Evolutionary conservation across 2,797 vertebrate species (phyloP).

Genomic region (Babyrousa celebensis): DNA sequence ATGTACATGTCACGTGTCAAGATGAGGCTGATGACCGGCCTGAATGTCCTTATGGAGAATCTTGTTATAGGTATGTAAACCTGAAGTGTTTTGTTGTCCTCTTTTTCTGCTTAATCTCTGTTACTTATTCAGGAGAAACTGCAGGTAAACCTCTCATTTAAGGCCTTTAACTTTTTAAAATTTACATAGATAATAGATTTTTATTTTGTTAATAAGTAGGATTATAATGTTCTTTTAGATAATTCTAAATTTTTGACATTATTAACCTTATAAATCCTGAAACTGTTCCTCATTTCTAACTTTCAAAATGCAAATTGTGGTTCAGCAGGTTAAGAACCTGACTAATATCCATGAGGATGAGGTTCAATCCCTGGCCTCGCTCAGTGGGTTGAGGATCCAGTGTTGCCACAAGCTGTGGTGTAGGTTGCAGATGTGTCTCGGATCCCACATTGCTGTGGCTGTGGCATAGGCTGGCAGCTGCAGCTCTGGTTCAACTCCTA

Average conservation of each 20-base stretch:
- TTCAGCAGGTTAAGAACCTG: too few species aligned
- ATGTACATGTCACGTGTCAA: neutral
- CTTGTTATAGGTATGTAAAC: conserved; percentile 91
- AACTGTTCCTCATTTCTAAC: conserved; percentile 43
- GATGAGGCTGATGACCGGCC: conserved; percentile 82
- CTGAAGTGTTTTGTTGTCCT: neutral
- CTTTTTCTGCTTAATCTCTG: neutral
- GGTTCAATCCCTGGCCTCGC: too few species aligned
- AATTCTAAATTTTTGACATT: conserved; percentile 55
- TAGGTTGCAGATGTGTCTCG: too few species aligned
- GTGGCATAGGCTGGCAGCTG: too few species aligned
- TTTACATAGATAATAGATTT: conserved; percentile 26
- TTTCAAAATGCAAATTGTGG: neutral
- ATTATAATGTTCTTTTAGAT: neutral
- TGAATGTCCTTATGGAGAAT: conserved; percentile 90
- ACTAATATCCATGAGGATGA: too few species aligned
- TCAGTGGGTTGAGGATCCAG: too few species aligned
- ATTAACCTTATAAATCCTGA: neutral
- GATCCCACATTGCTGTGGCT: too few species aligned
- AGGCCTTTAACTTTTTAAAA: conserved; percentile 51
- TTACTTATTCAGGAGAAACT: neutral
- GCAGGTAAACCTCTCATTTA: neutral
- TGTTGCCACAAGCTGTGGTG: too few species aligned
- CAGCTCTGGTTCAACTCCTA: too few species aligned
- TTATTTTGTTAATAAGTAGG: conserved; percentile 45